Base-by-base conservation (phyloP, 1,140 invertebrate genomes). In the Meloidogyne exigua region DNA sequence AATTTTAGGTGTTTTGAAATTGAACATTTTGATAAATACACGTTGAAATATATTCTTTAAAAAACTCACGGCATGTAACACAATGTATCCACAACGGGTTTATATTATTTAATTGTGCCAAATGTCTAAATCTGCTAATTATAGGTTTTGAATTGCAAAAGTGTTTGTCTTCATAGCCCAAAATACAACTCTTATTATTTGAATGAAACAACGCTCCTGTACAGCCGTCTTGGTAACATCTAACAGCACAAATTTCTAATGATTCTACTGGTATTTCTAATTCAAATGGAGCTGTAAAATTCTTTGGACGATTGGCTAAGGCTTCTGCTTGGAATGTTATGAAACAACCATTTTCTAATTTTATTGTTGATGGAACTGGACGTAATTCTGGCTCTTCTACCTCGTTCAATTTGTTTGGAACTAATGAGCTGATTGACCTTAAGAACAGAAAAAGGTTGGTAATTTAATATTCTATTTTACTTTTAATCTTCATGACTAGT, bases 151-250 rank as follows among this genome's bases (percentile, higher is more conserved):
- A 26, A 23, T 68, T 67, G 62, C 79, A 80, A 44, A 21, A 75
- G 4, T 80, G 71, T 64, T 77, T 76, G 49, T 80, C 79, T 32
- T 69, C 79, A 44, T 80, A 80, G 12, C 79, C 79, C 49, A 80
- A 64, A 26, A 76, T 44, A 64, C 79, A 80, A 15, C 77, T 77
- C 18, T 57, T 69, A 68, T 80, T 80, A 18, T 76, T 44, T 4
- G 79, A 44, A 66, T 49, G 39, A 64, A 66, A 80, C 3, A 81
- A 26, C 4, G 79, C 79, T 1, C 79, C 79, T 2, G 79, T 80
- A 65, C 79, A 80, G n/a, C 79, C 79, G 42, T 80, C 79, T 49
- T 80, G 79, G 23, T 80, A 80, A 39, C 79, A 80, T 7, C 72
- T 69, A 64, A 57, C 36, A 18, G 79, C 79, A 63, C 79, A 80